A percentile compares a stretch with the other conserved stretches of the same genome.
Evolutionary conservation across 2,113 vertebrate genomes (phyloP).

Genomic region (Stegastes partitus): DNA sequence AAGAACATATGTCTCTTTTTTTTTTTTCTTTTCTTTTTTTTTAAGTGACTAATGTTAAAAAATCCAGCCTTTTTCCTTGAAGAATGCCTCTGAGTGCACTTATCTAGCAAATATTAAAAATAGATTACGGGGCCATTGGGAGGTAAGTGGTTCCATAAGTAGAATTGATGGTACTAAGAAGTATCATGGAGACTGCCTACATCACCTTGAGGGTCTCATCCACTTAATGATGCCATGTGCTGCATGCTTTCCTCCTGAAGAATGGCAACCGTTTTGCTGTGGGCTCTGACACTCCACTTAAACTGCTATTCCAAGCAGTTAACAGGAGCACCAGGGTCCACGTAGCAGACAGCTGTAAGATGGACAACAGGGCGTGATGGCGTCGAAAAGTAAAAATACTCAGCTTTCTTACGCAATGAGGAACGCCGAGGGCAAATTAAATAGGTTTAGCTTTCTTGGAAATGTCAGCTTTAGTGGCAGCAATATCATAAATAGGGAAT

Average conservation of each 20-base stretch:
- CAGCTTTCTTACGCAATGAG: constrained; percentile 38
- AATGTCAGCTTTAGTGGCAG: constrained; percentile 7
- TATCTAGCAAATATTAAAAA: constrained; percentile 84
- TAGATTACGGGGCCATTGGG: constrained; percentile 78
- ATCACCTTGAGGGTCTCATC: constrained; percentile 81
- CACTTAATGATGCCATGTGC: constrained; percentile 79
- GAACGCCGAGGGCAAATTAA: constrained; percentile 43
- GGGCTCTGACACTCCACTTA: constrained; percentile 77
- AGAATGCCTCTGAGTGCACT: constrained; percentile 77
- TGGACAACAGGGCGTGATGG: constrained; percentile 46
- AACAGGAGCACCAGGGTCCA: constrained; percentile 59
- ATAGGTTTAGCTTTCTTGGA: constrained; percentile 36
- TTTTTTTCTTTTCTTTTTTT: constrained; percentile 9
- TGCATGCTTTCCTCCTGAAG: constrained; percentile 71
- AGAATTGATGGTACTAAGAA: constrained; percentile 79
- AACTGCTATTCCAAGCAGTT: constrained; percentile 76
- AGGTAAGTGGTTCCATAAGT: constrained; percentile 82
- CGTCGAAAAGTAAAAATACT: constrained; percentile 44
- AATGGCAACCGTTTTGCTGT: constrained; percentile 76
- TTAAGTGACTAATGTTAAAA: constrained; percentile 51
- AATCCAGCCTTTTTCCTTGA: constrained; percentile 58
- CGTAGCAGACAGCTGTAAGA: constrained; percentile 61
- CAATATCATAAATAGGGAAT: not conserved
- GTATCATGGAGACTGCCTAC: constrained; percentile 70
- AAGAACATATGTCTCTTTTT: not conserved